Evolutionary conservation across 2,797 vertebrate genomes (phyloP), one percentile per base, ranked within the genome.

Genomic region (Takifugu rubripes): DNA sequence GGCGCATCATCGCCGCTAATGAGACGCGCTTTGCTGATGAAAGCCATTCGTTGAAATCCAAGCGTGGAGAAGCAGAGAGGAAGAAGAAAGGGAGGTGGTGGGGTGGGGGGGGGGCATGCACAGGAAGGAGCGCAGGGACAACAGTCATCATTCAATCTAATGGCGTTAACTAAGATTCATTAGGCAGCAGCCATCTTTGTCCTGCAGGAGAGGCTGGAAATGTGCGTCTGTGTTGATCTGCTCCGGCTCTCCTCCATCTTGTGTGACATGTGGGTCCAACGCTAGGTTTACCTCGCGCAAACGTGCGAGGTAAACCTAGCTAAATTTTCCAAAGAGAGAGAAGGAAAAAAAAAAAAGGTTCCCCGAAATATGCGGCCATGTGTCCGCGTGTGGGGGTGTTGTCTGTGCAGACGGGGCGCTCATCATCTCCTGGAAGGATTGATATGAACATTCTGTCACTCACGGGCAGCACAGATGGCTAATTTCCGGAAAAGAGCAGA

Each of bases 381-480:
- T 79, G 72, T 64, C 52, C 64, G 43, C 65, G 68, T 51, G 72
- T 57, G 58, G 75, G 82, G 70, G 85, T 82, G 83, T 82, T 79
- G 76, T 78, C 74, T 75, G 78, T 84, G 84, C 86, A 87, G 86
- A 86, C 80, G 77, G 84, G 81, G 77, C 81, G 79, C 85, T 88
- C 87, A 89, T 87, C 89, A 90, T 90, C 86, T 88, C 87, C 87
- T 90, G 87, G 88, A 89, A 88, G 84, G 87, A 90, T 89, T 90
- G 89, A 91, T 90, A 88, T 86, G 87, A 90, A 88, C 89, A 88
- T 88, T 90, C 89, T 91, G 89, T 90, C 88, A 90, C 87, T 90
- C 87, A 88, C 75, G 74, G 86, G 83, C 84, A 85, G 88, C 87
- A 90, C 89, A 91, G 89, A 91, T 91, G 89, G 89, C 88, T 90